phyloP scores from a whole-genome alignment of 2,888 invertebrate species.

The Himalopsyche anomala region DNA sequence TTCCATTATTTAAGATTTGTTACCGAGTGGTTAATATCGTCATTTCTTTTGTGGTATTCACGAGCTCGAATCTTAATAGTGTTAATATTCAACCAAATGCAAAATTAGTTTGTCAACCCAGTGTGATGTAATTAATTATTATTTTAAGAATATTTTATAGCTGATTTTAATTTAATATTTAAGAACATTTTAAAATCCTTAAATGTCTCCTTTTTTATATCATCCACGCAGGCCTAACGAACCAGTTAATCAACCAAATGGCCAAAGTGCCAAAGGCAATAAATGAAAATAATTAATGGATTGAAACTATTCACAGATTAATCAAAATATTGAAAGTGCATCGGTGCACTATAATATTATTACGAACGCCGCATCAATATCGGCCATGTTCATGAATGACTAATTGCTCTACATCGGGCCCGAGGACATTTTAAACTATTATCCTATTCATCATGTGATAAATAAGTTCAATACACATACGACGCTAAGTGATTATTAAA shows the following conservation, averaged over 20 bases:
- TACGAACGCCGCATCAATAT: not conserved
- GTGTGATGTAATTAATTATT: no score
- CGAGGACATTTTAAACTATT: not conserved
- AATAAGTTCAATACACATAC: no score
- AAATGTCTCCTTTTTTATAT: constrained; percentile 1
- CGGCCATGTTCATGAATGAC: constrained; percentile 8
- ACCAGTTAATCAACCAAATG: constrained; percentile 15
- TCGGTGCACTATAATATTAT: not conserved
- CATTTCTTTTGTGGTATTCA: no score
- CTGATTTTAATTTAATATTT: no score
- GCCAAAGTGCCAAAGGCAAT: not conserved
- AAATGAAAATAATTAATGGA: not conserved
- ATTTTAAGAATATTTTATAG: no score
- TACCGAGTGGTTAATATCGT: no score
- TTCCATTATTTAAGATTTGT: no score
- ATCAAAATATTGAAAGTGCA: constrained; percentile 32
- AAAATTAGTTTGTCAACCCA: no score
- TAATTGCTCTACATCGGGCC: not conserved
- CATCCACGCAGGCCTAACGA: not conserved
- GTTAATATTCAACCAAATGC: no score
- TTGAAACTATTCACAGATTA: constrained; percentile 9
- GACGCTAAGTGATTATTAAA: no score
- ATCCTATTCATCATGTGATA: not conserved
- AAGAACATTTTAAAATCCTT: not conserved
- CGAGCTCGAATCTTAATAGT: no score